Conservation (phyloP, 2,888 invertebrate species). For the Ametastegia equiseti region DNA sequence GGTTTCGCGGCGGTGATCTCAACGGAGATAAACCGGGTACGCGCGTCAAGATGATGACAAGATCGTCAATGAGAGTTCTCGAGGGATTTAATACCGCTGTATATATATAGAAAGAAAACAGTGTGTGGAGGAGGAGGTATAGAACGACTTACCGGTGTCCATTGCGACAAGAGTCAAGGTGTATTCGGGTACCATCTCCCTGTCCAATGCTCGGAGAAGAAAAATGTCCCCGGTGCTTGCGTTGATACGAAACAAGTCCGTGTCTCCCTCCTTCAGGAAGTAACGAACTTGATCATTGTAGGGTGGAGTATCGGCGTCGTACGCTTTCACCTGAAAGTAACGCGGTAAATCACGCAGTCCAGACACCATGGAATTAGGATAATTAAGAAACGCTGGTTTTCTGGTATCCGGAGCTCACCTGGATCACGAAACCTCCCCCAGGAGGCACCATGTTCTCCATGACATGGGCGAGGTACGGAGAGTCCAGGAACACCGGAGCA, state of each 20-base stretch:
- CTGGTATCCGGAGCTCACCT: constrained; percentile 61
- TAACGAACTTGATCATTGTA: constrained; percentile 94
- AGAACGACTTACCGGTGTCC: constrained; percentile 89
- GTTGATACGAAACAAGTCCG: constrained; percentile 93
- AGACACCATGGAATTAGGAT: neutral
- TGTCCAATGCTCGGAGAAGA: constrained; percentile 88
- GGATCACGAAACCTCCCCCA: constrained; percentile 83
- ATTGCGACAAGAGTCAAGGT: constrained; percentile 92
- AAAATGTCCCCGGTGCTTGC: constrained; percentile 95
- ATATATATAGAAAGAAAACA: neutral
- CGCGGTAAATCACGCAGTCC: neutral
- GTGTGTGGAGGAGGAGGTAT: constrained; percentile 32
- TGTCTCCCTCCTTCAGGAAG: constrained; percentile 95
- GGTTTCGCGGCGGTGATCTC: constrained; percentile 9
- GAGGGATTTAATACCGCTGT: constrained; percentile 8
- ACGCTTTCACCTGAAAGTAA: constrained; percentile 85
- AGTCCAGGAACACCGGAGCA: constrained; percentile 94
- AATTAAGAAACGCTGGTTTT: neutral
- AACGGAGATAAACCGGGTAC: neutral
- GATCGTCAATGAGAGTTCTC: constrained; percentile 45
- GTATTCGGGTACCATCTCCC: constrained; percentile 91
- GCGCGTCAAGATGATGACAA: constrained; percentile 37
- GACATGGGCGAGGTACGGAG: constrained; percentile 95
- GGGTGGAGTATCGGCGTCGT: constrained; percentile 94
- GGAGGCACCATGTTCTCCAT: constrained; percentile 94